Percentiles rank a stretch among this genome's conserved stretches.
Conservation (phyloP, 2,888 invertebrate genomes). For the Eilema caniola region DNA sequence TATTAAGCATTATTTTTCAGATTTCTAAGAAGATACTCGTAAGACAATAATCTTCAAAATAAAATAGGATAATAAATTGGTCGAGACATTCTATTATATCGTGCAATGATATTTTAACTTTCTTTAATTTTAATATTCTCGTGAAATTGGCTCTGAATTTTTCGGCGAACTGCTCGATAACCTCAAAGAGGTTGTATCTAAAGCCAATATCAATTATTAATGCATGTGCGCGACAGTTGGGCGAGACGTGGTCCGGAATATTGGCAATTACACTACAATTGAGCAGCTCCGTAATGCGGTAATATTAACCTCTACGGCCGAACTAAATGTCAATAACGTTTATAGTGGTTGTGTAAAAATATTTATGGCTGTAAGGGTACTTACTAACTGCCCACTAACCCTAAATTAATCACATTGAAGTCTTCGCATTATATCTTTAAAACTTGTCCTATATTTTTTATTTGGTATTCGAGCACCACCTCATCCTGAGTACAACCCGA, state of each 20-base stretch:
- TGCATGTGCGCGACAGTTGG: constrained; percentile 53
- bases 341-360: constrained; percentile 16
- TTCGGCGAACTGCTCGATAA: constrained; percentile 12
- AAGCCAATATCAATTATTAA: constrained; percentile 56
- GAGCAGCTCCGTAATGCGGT: constrained; percentile 37
- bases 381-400: neutral
- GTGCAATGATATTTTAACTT: neutral
- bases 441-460: no score
- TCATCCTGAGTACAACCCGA: no score
- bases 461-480: no score
- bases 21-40: no score
- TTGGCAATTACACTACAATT: constrained; percentile 53
- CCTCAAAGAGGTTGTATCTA: constrained; percentile 21
- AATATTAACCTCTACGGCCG: constrained; percentile 37
- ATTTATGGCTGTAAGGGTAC: constrained; percentile 6
- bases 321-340: constrained; percentile 33
- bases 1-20: no score
- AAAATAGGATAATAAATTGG: no score
- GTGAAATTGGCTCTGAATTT: constrained; percentile 4
- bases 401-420: neutral
- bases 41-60: no score
- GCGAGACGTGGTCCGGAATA: constrained; percentile 41
- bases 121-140: neutral
- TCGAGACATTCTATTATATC: no score
- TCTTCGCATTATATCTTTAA: neutral